phyloP scores from a whole-genome alignment of 2,888 invertebrate species.

The Dendrolimus houi region DNA sequence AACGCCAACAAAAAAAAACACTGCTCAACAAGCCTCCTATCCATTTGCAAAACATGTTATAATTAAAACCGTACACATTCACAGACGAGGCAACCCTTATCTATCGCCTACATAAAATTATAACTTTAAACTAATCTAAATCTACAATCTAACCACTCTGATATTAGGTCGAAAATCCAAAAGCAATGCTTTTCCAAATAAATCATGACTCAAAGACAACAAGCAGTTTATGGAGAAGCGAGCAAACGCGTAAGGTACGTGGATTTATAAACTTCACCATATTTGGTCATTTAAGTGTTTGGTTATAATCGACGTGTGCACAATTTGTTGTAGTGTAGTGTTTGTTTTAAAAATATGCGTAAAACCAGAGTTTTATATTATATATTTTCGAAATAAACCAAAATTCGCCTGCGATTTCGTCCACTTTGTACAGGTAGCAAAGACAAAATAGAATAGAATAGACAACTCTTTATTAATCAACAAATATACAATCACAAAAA shows the following conservation, averaged over 20 bases:
- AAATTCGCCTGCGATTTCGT: no score
- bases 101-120: constrained; percentile 42
- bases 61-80: constrained; percentile 15
- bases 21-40: not conserved
- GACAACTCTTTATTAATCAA: no score
- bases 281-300: constrained; percentile 46
- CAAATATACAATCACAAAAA: no score
- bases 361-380: no score
- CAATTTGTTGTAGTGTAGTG: constrained; percentile 7
- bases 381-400: no score
- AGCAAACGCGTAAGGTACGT: constrained; percentile 31
- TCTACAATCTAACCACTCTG: constrained; percentile 16
- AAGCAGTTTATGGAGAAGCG: constrained; percentile 35
- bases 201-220: constrained; percentile 44
- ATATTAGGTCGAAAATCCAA: constrained; percentile 27
- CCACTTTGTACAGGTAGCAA: no score
- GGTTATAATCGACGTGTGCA: constrained; percentile 29
- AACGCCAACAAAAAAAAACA: not conserved
- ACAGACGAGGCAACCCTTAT: constrained; percentile 41
- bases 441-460: no score
- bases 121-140: not conserved
- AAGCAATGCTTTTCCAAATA: constrained; percentile 21
- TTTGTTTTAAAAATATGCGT: not conserved
- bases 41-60: not conserved
- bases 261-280: constrained; percentile 37